These are phyloP conservation scores for Steinernema scapterisci DNA, from an alignment of 2,888 invertebrate genomes.

Conservation along the genomic window DNA sequence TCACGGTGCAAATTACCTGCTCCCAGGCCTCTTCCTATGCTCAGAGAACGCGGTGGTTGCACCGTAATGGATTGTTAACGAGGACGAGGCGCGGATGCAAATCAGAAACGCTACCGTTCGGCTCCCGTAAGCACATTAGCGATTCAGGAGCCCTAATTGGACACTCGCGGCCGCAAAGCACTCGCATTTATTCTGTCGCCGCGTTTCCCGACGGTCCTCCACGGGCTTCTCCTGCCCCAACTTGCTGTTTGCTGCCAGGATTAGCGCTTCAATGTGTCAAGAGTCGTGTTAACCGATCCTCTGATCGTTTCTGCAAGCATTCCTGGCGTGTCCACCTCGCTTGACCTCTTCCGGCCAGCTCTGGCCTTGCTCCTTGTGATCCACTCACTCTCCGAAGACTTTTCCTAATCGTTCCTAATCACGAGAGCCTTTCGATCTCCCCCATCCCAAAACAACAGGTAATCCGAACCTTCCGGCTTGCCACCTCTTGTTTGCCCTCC, in stretches of 20 bases:
- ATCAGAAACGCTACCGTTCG: background rate
- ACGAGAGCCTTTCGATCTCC: background rate
- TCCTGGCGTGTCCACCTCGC: background rate
- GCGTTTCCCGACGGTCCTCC: background rate
- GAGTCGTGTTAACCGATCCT: conserved; percentile 28
- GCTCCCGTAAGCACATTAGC: background rate
- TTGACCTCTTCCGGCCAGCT: background rate
- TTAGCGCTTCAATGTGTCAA: conserved; percentile 23
- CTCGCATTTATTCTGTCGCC: background rate
- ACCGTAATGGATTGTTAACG: conserved; percentile 9
- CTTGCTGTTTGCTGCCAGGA: conserved; percentile 9
- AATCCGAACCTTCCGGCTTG: conserved; percentile 6
- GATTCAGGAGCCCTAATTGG: conserved; percentile 28
- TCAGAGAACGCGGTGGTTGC: background rate
- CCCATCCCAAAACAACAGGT: background rate
- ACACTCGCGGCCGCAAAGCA: background rate
- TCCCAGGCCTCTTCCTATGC: background rate
- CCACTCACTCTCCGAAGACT: background rate
- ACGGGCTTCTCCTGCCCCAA: background rate
- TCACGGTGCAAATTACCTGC: conserved; percentile 22
- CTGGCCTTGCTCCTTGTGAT: background rate
- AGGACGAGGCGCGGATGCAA: conserved; percentile 3
- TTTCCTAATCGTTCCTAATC: background rate
- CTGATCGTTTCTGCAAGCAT: conserved; percentile 29
- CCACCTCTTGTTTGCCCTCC: conserved; percentile 5